These are phyloP conservation scores for Rhyzopertha dominica DNA, from an alignment of 1,140 invertebrate genomes.

Conservation along the genomic window DNA sequence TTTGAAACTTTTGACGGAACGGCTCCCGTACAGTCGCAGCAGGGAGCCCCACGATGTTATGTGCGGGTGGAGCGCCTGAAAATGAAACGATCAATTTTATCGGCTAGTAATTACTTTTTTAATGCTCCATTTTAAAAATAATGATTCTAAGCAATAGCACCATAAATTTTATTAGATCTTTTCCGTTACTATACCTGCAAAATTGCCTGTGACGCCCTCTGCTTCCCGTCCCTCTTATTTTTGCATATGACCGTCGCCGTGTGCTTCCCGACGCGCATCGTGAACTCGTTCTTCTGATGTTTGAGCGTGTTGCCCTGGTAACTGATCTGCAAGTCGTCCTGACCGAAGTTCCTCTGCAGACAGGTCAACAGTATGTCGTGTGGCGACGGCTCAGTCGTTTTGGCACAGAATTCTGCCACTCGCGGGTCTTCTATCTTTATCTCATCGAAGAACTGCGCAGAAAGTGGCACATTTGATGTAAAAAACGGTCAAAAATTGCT, in stretches of 20 bases:
- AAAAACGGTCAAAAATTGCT: neutral
- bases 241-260: constrained; percentile 83
- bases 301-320: constrained; percentile 77
- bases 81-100: too few relatives aligned
- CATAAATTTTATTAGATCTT: constrained; percentile 3
- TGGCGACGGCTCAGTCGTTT: constrained; percentile 91
- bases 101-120: neutral
- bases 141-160: constrained; percentile 5
- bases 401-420: constrained; percentile 88
- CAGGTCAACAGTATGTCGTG: constrained; percentile 91
- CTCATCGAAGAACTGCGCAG: constrained; percentile 87
- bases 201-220: constrained; percentile 92
- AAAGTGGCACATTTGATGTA: constrained; percentile 3
- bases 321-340: constrained; percentile 82
- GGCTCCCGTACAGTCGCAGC: constrained; percentile 86
- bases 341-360: constrained; percentile 87
- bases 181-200: constrained; percentile 57
- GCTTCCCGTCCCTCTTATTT: constrained; percentile 97
- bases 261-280: constrained; percentile 91
- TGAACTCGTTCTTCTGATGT: constrained; percentile 90
- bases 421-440: constrained; percentile 90
- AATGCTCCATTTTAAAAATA: neutral
- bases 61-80: constrained; percentile 79
- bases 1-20: constrained; percentile 86
- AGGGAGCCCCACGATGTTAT: constrained; percentile 93